Evolutionary conservation across 2,888 invertebrate species (phyloP).

Genomic region (Papilio demoleus): DNA sequence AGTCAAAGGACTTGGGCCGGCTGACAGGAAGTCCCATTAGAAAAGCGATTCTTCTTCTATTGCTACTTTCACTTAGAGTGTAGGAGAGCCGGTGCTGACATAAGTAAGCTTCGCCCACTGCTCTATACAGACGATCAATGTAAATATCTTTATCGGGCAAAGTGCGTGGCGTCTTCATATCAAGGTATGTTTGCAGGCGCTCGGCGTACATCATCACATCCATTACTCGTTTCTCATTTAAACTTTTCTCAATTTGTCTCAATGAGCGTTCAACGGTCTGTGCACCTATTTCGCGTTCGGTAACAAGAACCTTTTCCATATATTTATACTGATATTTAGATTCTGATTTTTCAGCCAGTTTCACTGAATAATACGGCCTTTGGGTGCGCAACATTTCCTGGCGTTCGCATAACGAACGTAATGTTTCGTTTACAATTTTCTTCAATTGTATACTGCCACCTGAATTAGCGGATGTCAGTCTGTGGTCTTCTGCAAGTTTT

Average conservation of each 20-base stretch:
- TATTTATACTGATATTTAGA: slow-evolving; percentile 72
- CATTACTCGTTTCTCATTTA: slow-evolving; percentile 69
- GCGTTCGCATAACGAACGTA: slow-evolving; percentile 67
- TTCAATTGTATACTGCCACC: slow-evolving; percentile 62
- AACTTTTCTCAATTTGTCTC: slow-evolving; percentile 66
- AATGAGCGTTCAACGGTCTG: slow-evolving; percentile 68
- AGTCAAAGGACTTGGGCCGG: slow-evolving; percentile 74
- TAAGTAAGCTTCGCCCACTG: slow-evolving; percentile 74
- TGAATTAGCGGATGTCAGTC: slow-evolving; percentile 71
- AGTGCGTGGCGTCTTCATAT: slow-evolving; percentile 69
- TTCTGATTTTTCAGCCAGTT: slow-evolving; percentile 72
- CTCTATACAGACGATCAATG: slow-evolving; percentile 71
- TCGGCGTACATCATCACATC: slow-evolving; percentile 73
- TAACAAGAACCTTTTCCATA: slow-evolving; percentile 63
- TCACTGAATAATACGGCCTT: slow-evolving; percentile 74
- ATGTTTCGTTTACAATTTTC: slow-evolving; percentile 62
- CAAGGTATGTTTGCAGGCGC: slow-evolving; percentile 75
- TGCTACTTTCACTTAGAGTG: slow-evolving; percentile 73
- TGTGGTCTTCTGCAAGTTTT: slow-evolving; percentile 63
- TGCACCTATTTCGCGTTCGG: slow-evolving; percentile 69
- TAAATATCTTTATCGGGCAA: slow-evolving; percentile 74
- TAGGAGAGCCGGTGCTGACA: slow-evolving; percentile 73
- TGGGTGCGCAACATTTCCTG: slow-evolving; percentile 76
- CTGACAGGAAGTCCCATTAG: slow-evolving; percentile 75
- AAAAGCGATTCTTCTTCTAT: slow-evolving; percentile 74